Evolutionary conservation across 2,888 invertebrate species (phyloP).

Genomic region (Carpatolechia fugitivella): DNA sequence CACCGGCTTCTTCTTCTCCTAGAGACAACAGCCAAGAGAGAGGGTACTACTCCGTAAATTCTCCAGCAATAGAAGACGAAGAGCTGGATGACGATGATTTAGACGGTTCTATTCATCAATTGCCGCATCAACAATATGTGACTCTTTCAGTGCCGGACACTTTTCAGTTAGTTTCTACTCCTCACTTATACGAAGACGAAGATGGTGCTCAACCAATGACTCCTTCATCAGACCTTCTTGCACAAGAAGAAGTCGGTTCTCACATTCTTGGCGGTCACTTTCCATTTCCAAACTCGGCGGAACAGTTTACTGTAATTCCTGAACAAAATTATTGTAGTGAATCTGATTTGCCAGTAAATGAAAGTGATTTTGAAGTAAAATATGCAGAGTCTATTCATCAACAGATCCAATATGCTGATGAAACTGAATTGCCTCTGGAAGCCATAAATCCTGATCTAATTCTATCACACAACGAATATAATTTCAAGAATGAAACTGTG

Average conservation of each 20-base stretch:
- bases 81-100: constrained; percentile 69
- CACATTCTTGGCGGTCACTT: constrained; percentile 72
- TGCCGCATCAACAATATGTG: constrained; percentile 79
- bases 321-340: constrained; percentile 66
- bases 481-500: constrained; percentile 58
- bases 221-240: constrained; percentile 67
- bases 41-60: constrained; percentile 66
- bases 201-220: constrained; percentile 79
- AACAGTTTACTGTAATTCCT: constrained; percentile 76
- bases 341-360: constrained; percentile 57
- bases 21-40: constrained; percentile 76
- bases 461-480: constrained; percentile 50
- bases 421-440: constrained; percentile 45
- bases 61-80: constrained; percentile 68
- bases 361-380: constrained; percentile 68
- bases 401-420: constrained; percentile 48
- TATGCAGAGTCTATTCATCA: constrained; percentile 67
- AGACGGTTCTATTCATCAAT: constrained; percentile 62
- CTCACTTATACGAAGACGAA: constrained; percentile 80
- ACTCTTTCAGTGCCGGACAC: constrained; percentile 80
- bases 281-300: constrained; percentile 70
- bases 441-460: constrained; percentile 57
- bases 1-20: constrained; percentile 73
- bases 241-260: constrained; percentile 73
- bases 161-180: constrained; percentile 81